These are phyloP conservation scores for Olivierus martensii DNA, from an alignment of 1,140 invertebrate genomes.

Conservation along the genomic window DNA sequence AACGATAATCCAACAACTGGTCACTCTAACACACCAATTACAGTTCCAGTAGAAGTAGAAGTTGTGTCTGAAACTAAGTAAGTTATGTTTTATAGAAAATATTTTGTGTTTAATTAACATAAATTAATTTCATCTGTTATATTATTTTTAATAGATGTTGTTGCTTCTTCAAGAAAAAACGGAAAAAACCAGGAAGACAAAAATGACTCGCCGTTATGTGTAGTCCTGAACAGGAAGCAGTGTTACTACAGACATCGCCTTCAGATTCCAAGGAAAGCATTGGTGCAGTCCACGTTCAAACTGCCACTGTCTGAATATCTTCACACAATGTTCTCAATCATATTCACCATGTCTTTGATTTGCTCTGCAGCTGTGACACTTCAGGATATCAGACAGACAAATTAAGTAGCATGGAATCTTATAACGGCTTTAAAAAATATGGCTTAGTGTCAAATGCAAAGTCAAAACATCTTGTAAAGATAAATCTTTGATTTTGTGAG, in stretches of 20 bases:
- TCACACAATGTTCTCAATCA: no score
- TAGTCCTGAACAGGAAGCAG: conserved; percentile 45
- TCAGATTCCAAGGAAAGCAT: conserved; percentile 50
- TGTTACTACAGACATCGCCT: conserved; percentile 48
- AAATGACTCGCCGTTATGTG: conserved; percentile 31
- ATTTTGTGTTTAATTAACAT: neutral
- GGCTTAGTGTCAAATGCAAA: no score
- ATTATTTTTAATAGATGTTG: conserved; percentile 17
- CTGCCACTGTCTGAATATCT: conserved; percentile 11
- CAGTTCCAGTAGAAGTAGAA: conserved; percentile 80
- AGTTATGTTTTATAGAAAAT: conserved; percentile 22
- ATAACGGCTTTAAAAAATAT: no score
- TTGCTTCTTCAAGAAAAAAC: conserved; percentile 21
- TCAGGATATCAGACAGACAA: no score
- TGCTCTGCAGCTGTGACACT: no score
- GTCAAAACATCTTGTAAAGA: no score
- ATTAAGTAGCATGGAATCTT: no score
- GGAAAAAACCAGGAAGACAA: conserved; percentile 49
- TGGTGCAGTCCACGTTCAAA: conserved; percentile 12
- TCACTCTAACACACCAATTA: conserved; percentile 92
- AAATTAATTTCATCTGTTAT: no score
- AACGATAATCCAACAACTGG: conserved; percentile 89
- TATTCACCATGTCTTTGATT: no score
- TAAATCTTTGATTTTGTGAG: no score
- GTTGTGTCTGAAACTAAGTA: conserved; percentile 45